These are phyloP conservation scores for Leptoteleia sp. DNA, from an alignment of 1,140 invertebrate genomes.

Conservation along the genomic window DNA sequence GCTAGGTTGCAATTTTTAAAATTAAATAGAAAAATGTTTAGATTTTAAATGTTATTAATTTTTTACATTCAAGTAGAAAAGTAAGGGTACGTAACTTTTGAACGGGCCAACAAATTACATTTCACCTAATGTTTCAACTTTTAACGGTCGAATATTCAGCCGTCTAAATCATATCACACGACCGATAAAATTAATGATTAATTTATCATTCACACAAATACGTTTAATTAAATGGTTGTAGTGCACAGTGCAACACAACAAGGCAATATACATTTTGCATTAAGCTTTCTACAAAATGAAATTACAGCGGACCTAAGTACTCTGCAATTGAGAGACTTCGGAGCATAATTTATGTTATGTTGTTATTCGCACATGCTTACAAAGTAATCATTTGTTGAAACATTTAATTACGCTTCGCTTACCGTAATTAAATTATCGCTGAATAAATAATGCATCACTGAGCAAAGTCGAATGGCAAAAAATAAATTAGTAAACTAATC, in stretches of 20 bases:
- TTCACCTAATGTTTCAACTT: slow-evolving; percentile 6
- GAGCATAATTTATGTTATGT: slow-evolving; percentile 1
- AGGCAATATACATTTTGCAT: slow-evolving; percentile 10
- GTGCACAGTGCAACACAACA: not conserved
- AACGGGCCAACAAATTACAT: no score
- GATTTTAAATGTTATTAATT: no score
- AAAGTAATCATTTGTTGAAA: not conserved
- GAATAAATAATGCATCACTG: no score
- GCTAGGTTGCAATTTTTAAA: no score
- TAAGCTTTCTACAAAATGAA: slow-evolving; percentile 16
- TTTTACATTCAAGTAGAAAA: no score
- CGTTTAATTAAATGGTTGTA: slow-evolving; percentile 23
- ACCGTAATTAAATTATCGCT: no score
- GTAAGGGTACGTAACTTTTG: no score
- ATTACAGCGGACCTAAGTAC: slow-evolving; percentile 2
- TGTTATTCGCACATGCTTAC: no score
- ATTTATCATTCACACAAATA: slow-evolving; percentile 19
- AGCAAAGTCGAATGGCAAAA: no score
- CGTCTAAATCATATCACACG: not conserved
- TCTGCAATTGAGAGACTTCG: not conserved
- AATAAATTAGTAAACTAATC: no score
- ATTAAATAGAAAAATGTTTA: no score
- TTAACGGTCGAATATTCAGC: not conserved
- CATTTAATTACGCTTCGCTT: not conserved
- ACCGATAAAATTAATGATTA: slow-evolving; percentile 34